Conservation (phyloP, 1,140 invertebrate species). For the Drosophila nigromelanica region DNA sequence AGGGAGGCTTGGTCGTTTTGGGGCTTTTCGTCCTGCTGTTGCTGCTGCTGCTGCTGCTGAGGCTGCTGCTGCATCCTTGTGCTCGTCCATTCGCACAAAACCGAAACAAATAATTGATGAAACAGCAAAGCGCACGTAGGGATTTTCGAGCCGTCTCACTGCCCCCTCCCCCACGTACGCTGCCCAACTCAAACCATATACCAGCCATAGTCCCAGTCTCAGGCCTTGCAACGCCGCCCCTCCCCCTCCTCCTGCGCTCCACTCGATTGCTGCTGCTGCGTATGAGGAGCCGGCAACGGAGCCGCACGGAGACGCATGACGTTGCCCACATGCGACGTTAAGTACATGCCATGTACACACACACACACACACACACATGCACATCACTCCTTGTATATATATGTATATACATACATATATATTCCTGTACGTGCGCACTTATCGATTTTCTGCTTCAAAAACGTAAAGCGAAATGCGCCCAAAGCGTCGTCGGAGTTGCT, state of each 20-base stretch:
- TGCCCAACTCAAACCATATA: no score
- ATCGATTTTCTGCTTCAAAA: slow-evolving; percentile 52
- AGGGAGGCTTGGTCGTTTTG: not conserved
- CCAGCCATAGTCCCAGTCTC: not conserved
- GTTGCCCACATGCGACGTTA: slow-evolving; percentile 52
- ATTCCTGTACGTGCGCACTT: slow-evolving; percentile 43
- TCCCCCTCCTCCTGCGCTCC: not conserved
- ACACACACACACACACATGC: slow-evolving; percentile 11
- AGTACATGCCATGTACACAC: slow-evolving; percentile 33
- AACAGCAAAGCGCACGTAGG: slow-evolving; percentile 61
- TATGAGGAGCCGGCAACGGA: slow-evolving; percentile 10
- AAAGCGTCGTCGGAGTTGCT: slow-evolving; percentile 29
- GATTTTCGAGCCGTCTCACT: slow-evolving; percentile 47
- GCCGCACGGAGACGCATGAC: slow-evolving; percentile 44
- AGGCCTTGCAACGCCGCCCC: slow-evolving; percentile 9
- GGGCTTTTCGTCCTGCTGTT: slow-evolving; percentile 1
- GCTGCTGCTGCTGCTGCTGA: slow-evolving; percentile 13
- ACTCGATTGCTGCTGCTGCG: slow-evolving; percentile 16
- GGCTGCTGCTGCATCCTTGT: slow-evolving; percentile 34
- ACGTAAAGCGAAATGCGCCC: slow-evolving; percentile 41
- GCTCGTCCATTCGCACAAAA: slow-evolving; percentile 54
- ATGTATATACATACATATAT: slow-evolving; percentile 26
- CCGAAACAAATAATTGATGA: slow-evolving; percentile 62
- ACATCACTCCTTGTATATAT: not conserved
- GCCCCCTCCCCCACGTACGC: not conserved